Evolutionary conservation across 1,140 invertebrate species (phyloP), one percentile per base, ranked within the genome.

Genomic region (Pachypeltis micranthus): DNA sequence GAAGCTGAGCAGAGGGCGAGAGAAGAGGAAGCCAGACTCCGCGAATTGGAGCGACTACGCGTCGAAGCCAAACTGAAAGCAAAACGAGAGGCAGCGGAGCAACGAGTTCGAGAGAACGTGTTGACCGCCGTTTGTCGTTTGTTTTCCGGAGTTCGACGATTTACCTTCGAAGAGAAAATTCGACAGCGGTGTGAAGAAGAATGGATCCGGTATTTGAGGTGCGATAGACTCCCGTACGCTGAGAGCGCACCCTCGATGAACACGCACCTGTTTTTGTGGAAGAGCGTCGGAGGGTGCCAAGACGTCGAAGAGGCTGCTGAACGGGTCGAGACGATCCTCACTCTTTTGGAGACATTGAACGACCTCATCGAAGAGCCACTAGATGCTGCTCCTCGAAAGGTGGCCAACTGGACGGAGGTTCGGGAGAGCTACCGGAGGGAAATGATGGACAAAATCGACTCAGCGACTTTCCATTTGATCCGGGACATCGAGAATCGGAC

Each of bases 151-250:
- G 34, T 58, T 10, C 57, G 21, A 54, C 23, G 27, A 27, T 63
- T 58, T 19, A 65, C 63, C 28, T 65, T 68, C 14, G 28, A 63
- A 27, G 44, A 62, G 19, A 64, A 68, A 31, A 60, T 60, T 2
- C 56, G 16, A 1, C 61, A 64, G 1, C 55, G 67, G 2, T 58
- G 65, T 16, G 34, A 63, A 24, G 39, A 68, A 55, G 64, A 85
- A 72, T 85, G 84, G 84, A 63, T 75, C 27, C 76, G 79, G 31
- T 84, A 80, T 65, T 74, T 84, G 71, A 76, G 76, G 7, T 85
- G 83, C 67, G 80, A 83, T 57, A 79, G 81, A 24, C 71, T 85
- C n/a, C 84, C 84, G 0, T 79, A 83, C 70, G 79, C 82, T 0
- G 73, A 72, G 1, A 74, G 75, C 65, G 72, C 79, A 12, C 73